A percentile compares a stretch with the other conserved stretches of the same genome.
Evolutionary conservation across 2,113 vertebrate genomes (phyloP).

Genomic region (Semnornis frantzii): DNA sequence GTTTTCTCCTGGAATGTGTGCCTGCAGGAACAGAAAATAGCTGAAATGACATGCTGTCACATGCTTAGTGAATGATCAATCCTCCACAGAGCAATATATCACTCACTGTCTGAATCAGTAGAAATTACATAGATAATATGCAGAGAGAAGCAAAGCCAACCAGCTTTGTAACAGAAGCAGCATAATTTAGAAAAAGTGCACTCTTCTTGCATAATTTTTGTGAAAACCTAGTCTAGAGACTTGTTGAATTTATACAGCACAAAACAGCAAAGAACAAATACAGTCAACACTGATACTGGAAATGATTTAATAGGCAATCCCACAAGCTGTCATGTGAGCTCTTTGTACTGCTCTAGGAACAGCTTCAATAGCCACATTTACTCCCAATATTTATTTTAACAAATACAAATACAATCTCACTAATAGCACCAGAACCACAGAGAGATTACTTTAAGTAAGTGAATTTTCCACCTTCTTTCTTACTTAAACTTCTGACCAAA

Average conservation of each 20-base stretch:
- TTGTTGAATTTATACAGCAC: not conserved
- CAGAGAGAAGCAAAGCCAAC: not conserved
- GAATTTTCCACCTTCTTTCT: not conserved
- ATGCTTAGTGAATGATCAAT: not conserved
- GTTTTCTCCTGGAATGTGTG: constrained; percentile 1
- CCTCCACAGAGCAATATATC: not conserved
- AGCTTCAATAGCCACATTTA: not conserved
- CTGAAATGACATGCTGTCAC: not conserved
- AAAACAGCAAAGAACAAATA: not conserved
- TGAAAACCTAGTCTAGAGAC: not conserved
- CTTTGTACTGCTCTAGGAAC: not conserved
- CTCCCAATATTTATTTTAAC: not conserved
- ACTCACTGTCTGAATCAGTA: not conserved
- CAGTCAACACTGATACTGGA: not conserved
- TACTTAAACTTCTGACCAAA: not conserved
- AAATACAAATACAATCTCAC: not conserved
- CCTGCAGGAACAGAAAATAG: not conserved
- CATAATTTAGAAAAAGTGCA: not conserved
- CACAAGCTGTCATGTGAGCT: not conserved
- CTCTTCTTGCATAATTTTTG: not conserved
- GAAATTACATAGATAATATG: not conserved
- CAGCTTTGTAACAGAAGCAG: not conserved
- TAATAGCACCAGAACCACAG: not conserved
- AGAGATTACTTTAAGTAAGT: not conserved
- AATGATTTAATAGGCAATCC: not conserved